These are phyloP conservation scores for Oryzias melastigma DNA, from an alignment of 2,113 vertebrate species.

Conservation along the genomic window DNA sequence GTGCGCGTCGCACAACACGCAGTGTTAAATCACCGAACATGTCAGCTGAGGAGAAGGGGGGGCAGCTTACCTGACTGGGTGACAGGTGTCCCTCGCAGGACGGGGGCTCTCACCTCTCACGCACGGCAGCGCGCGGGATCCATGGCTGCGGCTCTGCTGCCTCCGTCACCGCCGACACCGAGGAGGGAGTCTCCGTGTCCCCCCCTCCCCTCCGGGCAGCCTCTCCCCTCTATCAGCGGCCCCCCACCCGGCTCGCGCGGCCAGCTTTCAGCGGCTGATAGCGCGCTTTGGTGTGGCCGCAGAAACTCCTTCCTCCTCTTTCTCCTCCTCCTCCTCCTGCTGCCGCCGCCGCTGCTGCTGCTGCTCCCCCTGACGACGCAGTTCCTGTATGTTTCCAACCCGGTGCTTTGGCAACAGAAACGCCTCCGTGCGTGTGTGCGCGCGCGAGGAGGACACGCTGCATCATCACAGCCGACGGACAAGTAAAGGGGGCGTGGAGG, in stretches of 20 bases:
- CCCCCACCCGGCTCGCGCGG: conserved; percentile 37
- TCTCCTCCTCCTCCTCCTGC: background rate
- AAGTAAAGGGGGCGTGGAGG: no score
- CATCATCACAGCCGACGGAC: background rate
- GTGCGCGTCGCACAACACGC: background rate
- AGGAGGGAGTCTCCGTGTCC: conserved; percentile 49
- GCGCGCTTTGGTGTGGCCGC: conserved; percentile 41
- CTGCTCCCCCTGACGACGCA: conserved; percentile 43
- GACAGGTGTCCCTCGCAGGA: conserved; percentile 35
- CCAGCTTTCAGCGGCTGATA: conserved; percentile 68
- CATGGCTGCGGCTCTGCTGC: conserved; percentile 54
- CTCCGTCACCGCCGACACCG: conserved; percentile 33
- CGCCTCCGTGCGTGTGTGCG: conserved; percentile 9
- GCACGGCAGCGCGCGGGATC: conserved; percentile 29
- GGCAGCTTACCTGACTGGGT: conserved; percentile 46
- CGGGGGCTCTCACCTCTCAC: conserved; percentile 28
- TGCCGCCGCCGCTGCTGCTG: background rate
- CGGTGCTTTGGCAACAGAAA: conserved; percentile 43
- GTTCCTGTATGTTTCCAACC: conserved; percentile 62
- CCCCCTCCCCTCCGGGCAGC: conserved; percentile 22
- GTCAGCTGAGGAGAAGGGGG: conserved; percentile 7
- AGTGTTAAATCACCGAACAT: background rate
- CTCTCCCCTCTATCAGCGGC: conserved; percentile 55
- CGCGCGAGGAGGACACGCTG: background rate
- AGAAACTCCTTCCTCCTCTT: conserved; percentile 24